Evolutionary conservation across 2,113 vertebrate genomes (phyloP), one percentile per base, ranked within the genome.

Genomic region (Grantiella picta): DNA sequence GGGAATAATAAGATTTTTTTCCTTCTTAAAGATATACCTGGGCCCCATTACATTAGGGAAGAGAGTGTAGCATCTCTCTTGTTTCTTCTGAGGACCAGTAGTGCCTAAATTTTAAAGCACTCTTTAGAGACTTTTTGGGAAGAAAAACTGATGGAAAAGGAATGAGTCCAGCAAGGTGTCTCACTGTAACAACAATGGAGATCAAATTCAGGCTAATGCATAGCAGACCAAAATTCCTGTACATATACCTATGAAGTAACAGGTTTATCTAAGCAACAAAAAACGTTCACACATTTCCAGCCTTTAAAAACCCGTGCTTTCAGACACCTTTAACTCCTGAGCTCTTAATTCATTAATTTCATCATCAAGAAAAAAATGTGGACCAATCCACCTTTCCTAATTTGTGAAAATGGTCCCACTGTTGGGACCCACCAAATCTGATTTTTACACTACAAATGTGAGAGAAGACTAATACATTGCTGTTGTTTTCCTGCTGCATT

Each of bases 271-370:
- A 60, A 53, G 8, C 6, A 76, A 21, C 11, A 72, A 35, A 83
- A 84, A 49, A 3, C 7, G 47, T 59, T 38, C 1, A 0, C 9
- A 42, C 1, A 0, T 53, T 65, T 54, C 5, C 18, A 78, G 20
- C 6, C 14, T 83, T 79, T 71, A 36, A 63, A 83, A 82, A 31
- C 1, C 2, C 3, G 14, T 69, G 3, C 2, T 66, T 92, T 81
- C 63, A 73, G 21, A 19, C 14, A 15, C 9, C 7, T 2, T 22
- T 25, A 86, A 33, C 4, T 81, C 24, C 23, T 36, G 15, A 79
- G 8, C 11, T 59, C 14, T 84, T 54, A 38, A 81, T 47, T 78
- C 6, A 53, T 29, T 68, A 8, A 3, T 56, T 84, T 52, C 33
- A 50, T 33, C 17, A 45, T 56, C 53, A 50, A 73, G 5, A 27